phyloP scores from a whole-genome alignment of 1,140 invertebrate genomes.

The Papilio machaon region DNA sequence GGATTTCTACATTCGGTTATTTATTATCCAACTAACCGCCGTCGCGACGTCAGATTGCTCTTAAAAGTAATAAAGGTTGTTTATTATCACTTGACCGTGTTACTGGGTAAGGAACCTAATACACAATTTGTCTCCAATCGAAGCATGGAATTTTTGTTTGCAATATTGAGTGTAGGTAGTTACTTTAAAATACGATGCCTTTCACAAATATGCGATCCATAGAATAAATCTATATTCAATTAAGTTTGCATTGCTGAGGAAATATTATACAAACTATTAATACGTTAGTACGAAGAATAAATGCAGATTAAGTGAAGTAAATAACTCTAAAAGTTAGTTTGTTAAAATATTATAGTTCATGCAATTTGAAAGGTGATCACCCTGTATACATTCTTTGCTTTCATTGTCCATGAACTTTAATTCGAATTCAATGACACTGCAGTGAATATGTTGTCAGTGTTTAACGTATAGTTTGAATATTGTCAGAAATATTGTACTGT shows the following conservation, averaged over 20 bases:
- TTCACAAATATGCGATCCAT: not conserved
- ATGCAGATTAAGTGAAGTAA: not conserved
- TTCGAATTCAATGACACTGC: not conserved
- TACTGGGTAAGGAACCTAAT: constrained; percentile 24
- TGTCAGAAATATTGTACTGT: not conserved
- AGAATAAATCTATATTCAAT: no score
- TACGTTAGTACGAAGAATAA: not conserved
- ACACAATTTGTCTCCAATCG: not conserved
- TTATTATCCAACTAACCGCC: constrained; percentile 49
- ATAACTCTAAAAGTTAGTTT: not conserved
- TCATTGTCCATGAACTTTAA: constrained; percentile 23
- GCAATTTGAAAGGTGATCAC: not conserved
- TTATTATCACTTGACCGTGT: constrained; percentile 45
- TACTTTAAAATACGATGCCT: not conserved
- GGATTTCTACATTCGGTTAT: constrained; percentile 57
- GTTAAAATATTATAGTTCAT: not conserved
- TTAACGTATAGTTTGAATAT: not conserved
- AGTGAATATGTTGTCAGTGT: not conserved
- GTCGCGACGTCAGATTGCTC: constrained; percentile 38
- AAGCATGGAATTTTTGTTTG: not conserved
- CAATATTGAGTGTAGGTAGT: not conserved
- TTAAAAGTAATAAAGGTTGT: constrained; percentile 44
- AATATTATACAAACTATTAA: not conserved
- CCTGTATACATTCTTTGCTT: constrained; percentile 28
- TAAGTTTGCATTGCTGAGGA: not conserved